Percentiles rank a stretch among this genome's conserved stretches.
Evolutionary conservation across 2,113 vertebrate genomes (phyloP).

Genomic region (Clupea harengus): DNA sequence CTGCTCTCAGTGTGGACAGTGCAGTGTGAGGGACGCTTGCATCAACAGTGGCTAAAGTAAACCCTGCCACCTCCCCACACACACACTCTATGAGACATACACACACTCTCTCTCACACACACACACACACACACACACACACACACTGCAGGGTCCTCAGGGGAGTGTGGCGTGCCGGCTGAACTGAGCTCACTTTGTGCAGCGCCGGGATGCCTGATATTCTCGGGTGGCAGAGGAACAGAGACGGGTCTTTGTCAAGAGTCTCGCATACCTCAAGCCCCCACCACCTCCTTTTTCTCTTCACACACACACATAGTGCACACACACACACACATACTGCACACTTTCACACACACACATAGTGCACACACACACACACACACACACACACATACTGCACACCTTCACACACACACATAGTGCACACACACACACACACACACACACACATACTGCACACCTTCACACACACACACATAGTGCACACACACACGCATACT

Average conservation of each 20-base stretch:
- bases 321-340: neutral
- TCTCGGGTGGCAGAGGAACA: slow-evolving; percentile 38
- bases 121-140: neutral
- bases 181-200: slow-evolving; percentile 12
- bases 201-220: slow-evolving; percentile 29
- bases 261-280: slow-evolving; percentile 15
- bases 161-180: neutral
- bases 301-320: neutral
- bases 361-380: neutral
- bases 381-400: neutral
- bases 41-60: neutral
- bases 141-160: slow-evolving; percentile 34
- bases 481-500: neutral
- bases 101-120: neutral
- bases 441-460: slow-evolving; percentile 7
- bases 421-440: slow-evolving; percentile 1
- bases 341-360: neutral
- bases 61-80: neutral
- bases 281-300: slow-evolving; percentile 3
- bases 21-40: neutral
- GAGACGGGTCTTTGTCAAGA: slow-evolving; percentile 62
- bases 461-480: neutral
- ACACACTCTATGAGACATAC: slow-evolving; percentile 13
- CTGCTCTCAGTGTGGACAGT: neutral
- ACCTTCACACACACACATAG: neutral